Percentiles rank a stretch among this genome's conserved stretches.
Evolutionary conservation across 1,140 invertebrate genomes (phyloP).

Genomic region (Muscidifurax raptorellus): DNA sequence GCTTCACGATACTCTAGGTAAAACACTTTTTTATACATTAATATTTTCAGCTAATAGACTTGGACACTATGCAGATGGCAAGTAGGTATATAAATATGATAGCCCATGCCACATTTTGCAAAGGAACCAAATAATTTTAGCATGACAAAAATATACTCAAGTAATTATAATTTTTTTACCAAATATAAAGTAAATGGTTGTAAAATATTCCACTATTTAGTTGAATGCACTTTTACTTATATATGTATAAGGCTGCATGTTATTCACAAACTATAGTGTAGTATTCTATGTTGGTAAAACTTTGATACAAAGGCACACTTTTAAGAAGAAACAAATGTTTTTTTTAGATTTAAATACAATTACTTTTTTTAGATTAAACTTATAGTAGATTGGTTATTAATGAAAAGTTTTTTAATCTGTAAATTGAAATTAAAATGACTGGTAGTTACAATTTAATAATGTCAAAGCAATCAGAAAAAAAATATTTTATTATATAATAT

Average conservation of each 20-base stretch:
- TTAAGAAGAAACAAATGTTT: not conserved
- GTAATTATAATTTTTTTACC: not conserved
- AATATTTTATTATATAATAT: not conserved
- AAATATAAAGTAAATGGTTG: not conserved
- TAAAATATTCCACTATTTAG: not conserved
- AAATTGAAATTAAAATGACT: not conserved
- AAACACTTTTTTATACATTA: constrained; percentile 52
- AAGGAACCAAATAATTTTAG: not conserved
- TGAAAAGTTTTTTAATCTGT: too few relatives aligned
- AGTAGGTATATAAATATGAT: constrained; percentile 33
- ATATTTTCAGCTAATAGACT: constrained; percentile 17
- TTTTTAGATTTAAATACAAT: too few relatives aligned
- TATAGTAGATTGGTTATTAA: too few relatives aligned
- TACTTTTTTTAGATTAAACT: too few relatives aligned
- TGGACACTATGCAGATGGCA: constrained; percentile 9
- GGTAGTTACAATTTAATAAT: not conserved
- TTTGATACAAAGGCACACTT: not conserved
- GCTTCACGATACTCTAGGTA: constrained; percentile 76
- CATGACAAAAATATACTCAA: not conserved
- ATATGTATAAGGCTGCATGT: not conserved
- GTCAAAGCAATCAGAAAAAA: not conserved
- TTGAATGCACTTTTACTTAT: not conserved
- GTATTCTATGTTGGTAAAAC: not conserved
- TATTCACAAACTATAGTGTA: not conserved
- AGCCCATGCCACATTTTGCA: not conserved